These are phyloP conservation scores for Nothoprocta pentlandii DNA, from an alignment of 2,113 vertebrate species.

Conservation along the genomic window DNA sequence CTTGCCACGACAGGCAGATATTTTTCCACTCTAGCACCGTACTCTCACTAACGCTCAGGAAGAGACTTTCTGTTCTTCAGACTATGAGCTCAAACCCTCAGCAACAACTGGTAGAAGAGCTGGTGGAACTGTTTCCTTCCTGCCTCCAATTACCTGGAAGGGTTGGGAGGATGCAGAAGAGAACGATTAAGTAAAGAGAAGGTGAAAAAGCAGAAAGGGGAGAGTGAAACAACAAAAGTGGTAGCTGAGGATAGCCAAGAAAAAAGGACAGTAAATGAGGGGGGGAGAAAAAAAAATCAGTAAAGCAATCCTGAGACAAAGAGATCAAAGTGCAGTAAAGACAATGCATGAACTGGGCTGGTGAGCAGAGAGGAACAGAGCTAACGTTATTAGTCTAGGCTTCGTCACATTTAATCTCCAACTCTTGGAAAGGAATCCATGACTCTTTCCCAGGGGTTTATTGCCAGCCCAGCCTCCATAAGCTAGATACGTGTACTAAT, in stretches of 20 bases:
- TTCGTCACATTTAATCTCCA: not conserved
- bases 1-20: not conserved
- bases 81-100: not conserved
- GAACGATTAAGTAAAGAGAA: not conserved
- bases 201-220: not conserved
- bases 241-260: not conserved
- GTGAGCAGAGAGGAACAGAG: not conserved
- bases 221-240: not conserved
- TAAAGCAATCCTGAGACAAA: not conserved
- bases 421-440: not conserved
- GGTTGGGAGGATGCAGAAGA: not conserved
- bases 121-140: not conserved
- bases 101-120: not conserved
- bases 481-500: not conserved
- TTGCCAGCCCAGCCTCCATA: not conserved
- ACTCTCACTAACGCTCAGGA: not conserved
- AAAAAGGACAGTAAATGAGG: not conserved
- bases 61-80: not conserved
- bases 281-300: not conserved
- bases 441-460: not conserved
- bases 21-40: not conserved
- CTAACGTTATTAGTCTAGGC: not conserved
- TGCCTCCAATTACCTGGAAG: not conserved
- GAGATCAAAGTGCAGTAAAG: not conserved
- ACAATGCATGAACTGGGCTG: not conserved